Percentiles rank a stretch among this genome's conserved stretches.
phyloP scores from a whole-genome alignment of 2,797 vertebrate genomes.

The Cetoscarus ocellatus region DNA sequence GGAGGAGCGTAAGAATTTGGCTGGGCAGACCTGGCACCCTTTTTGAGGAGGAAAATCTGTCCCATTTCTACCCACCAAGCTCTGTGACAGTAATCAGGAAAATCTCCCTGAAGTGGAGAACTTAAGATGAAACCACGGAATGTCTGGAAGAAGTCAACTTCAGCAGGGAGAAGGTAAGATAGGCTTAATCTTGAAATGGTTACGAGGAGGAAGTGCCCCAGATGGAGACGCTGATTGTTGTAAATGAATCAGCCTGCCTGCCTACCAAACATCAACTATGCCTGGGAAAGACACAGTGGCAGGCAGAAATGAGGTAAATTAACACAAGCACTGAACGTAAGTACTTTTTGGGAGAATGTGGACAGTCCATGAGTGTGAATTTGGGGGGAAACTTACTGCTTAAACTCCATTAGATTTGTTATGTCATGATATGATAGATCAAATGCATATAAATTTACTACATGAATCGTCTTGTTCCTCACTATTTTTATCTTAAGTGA shows the following conservation, averaged over 20 bases:
- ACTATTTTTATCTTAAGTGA: too few relatives aligned
- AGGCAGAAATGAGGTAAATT: too few relatives aligned
- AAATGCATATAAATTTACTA: too few relatives aligned
- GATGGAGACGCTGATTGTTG: constrained; percentile 66
- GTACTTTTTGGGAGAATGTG: too few relatives aligned
- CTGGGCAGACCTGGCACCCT: constrained; percentile 37
- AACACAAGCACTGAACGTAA: too few relatives aligned
- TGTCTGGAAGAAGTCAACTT: constrained; percentile 65
- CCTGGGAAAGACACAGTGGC: constrained; percentile 39
- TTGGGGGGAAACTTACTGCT: too few relatives aligned
- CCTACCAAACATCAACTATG: constrained; percentile 41
- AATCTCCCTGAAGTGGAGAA: constrained; percentile 75
- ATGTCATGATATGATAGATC: too few relatives aligned
- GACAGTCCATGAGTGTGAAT: too few relatives aligned
- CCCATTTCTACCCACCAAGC: constrained; percentile 53
- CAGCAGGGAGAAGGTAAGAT: constrained; percentile 55
- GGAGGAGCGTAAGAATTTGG: constrained; percentile 41
- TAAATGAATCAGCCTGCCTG: constrained; percentile 56
- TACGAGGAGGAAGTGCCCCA: constrained; percentile 47
- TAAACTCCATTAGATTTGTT: too few relatives aligned
- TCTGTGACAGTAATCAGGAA: constrained; percentile 74
- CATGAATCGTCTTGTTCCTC: too few relatives aligned
- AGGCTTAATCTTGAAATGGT: constrained; percentile 55
- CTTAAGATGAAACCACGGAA: constrained; percentile 72
- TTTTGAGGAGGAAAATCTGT: constrained; percentile 6